Evolutionary conservation across 1,140 invertebrate species (phyloP).

Genomic region (Dreissena polymorpha): DNA sequence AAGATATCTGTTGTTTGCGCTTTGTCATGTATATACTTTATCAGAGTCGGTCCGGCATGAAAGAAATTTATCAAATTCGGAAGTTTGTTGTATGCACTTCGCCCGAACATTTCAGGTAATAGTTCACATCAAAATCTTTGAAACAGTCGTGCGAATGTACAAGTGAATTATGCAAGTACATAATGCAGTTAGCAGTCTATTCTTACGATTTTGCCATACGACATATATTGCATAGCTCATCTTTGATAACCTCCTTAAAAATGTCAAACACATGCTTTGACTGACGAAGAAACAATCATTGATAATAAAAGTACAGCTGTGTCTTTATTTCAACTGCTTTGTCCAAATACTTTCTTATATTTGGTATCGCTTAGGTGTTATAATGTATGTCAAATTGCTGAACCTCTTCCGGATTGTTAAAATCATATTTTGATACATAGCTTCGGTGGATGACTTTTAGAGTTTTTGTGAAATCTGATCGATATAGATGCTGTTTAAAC

Average conservation of each 20-base stretch:
- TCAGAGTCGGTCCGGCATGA: conserved; percentile 2
- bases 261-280: not conserved
- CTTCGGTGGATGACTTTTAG: too few species aligned
- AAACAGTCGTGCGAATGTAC: not conserved
- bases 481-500: too few species aligned
- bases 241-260: conserved; percentile 14
- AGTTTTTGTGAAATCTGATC: too few species aligned
- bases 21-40: not conserved
- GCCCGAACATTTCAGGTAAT: conserved; percentile 18
- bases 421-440: too few species aligned
- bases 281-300: conserved; percentile 23
- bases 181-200: conserved; percentile 12
- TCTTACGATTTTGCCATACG: conserved; percentile 24
- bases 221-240: conserved; percentile 6
- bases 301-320: conserved; percentile 16
- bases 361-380: too few species aligned
- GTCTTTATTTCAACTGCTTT: conserved; percentile 19
- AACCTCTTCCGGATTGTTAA: too few species aligned
- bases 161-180: not conserved
- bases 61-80: conserved; percentile 34
- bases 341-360: too few species aligned
- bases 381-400: too few species aligned
- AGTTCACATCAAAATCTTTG: not conserved
- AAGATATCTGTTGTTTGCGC: conserved; percentile 16
- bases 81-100: too few species aligned